Conservation (phyloP, 2,888 invertebrate species). For the Yponomeuta cagnagella region DNA sequence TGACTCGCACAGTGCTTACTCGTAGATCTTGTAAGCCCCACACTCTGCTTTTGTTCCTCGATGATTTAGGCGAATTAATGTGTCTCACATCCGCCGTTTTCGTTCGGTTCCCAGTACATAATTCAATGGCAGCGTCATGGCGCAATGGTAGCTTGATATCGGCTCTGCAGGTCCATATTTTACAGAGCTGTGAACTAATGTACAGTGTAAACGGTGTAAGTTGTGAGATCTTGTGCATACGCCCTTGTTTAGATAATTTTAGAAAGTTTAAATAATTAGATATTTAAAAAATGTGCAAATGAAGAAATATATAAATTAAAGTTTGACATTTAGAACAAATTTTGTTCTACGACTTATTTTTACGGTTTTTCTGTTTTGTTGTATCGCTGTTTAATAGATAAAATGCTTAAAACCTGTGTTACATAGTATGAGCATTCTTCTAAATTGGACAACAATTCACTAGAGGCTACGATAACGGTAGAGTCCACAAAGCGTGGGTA, state of each 20-base stretch:
- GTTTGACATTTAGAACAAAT: too few species aligned
- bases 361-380: background rate
- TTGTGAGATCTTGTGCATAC: background rate
- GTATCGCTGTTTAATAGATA: too few species aligned
- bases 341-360: background rate
- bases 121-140: conserved; percentile 6
- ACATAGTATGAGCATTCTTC: too few species aligned
- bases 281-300: too few species aligned
- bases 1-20: background rate
- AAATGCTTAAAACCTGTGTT: too few species aligned
- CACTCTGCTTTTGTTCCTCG: conserved; percentile 7
- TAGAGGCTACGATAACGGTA: too few species aligned
- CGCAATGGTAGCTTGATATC: conserved; percentile 6
- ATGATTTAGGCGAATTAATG: conserved; percentile 11
- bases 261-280: too few species aligned
- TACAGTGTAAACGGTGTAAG: background rate
- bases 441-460: too few species aligned
- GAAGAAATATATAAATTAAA: too few species aligned
- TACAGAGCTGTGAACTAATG: conserved; percentile 2
- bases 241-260: background rate
- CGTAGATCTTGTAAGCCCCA: background rate
- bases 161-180: conserved; percentile 12
- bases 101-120: conserved; percentile 5
- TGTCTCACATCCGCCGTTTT: conserved; percentile 13
- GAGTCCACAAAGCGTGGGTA: too few species aligned